Evolutionary conservation across 2,888 invertebrate species (phyloP).

Genomic region (Hypolimnas misippus): DNA sequence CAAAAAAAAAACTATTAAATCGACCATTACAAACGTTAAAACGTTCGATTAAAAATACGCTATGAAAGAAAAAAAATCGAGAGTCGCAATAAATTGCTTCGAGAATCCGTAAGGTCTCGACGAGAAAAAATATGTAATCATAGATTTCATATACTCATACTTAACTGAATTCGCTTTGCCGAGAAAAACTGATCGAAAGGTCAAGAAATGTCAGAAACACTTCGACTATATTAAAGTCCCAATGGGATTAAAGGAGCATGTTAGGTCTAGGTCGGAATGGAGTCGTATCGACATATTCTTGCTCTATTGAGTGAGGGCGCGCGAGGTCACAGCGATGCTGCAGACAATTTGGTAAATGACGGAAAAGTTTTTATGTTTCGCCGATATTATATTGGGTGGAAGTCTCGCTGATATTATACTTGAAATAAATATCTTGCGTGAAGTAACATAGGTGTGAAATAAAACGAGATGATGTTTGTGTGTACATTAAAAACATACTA

Average conservation of each 20-base stretch:
- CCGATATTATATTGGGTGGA: background rate
- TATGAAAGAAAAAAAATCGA: constrained; percentile 1
- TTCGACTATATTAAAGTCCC: constrained; percentile 10
- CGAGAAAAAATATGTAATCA: background rate
- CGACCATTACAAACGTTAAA: no score
- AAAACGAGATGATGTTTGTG: no score
- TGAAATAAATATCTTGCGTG: background rate
- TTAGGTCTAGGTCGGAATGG: background rate
- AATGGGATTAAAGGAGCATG: background rate
- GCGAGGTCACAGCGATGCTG: background rate
- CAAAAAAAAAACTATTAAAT: no score
- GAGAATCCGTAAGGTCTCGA: no score
- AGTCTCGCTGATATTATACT: background rate
- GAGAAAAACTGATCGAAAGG: constrained; percentile 4
- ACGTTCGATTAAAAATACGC: background rate
- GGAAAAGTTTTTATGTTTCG: constrained; percentile 13
- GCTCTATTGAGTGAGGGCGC: constrained; percentile 2
- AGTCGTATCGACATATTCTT: constrained; percentile 2
- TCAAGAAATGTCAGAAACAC: constrained; percentile 5
- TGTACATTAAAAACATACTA: no score
- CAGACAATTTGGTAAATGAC: constrained; percentile 1
- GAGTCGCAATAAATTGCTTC: background rate
- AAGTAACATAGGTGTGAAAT: background rate
- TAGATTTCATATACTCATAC: constrained; percentile 1
- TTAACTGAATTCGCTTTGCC: background rate